Percentiles rank a stretch among this genome's conserved stretches.
Evolutionary conservation across 2,113 vertebrate species (phyloP).

Genomic region (Salvelinus sp.): DNA sequence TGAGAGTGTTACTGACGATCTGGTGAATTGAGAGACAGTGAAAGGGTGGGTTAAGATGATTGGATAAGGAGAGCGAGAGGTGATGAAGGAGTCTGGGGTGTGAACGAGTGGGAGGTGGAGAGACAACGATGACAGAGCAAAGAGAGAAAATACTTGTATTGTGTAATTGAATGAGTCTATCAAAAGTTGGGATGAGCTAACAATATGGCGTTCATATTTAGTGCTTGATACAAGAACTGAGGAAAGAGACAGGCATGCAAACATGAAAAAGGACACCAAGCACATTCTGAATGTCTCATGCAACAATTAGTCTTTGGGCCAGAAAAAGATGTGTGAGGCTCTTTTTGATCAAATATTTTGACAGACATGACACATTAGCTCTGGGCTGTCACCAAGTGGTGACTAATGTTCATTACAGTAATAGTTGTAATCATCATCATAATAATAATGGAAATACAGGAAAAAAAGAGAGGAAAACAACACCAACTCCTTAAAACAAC

Average conservation of each 20-base stretch:
- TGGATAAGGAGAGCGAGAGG: neutral
- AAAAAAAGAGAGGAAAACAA: no score
- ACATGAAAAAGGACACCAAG: neutral
- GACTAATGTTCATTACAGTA: neutral
- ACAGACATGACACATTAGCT: neutral
- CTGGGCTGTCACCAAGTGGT: conserved; percentile 4
- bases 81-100: conserved; percentile 13
- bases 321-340: neutral
- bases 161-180: neutral
- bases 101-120: conserved; percentile 18
- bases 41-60: neutral
- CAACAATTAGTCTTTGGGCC: neutral
- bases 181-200: neutral
- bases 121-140: neutral
- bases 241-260: neutral
- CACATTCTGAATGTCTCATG: neutral
- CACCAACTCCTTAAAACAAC: no score
- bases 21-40: neutral
- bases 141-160: conserved; percentile 11
- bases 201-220: neutral
- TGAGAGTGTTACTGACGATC: neutral
- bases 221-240: no score
- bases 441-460: no score
- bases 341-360: neutral
- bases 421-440: neutral